Conservation (phyloP, 2,888 invertebrate genomes). For the Apodemia zela region DNA sequence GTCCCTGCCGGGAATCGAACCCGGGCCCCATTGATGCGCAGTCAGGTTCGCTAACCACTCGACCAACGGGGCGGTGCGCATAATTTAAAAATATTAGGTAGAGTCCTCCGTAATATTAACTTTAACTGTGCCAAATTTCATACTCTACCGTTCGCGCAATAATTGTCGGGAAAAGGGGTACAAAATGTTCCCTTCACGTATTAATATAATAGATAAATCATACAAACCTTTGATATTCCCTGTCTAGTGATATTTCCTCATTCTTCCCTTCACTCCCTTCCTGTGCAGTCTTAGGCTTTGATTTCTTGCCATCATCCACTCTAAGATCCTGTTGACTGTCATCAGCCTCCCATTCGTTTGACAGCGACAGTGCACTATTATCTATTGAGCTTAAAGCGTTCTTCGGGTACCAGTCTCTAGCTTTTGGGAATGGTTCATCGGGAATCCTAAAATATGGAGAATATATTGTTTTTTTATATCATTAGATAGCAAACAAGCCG, state of each 20-base stretch:
- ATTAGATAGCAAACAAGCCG: too few species aligned
- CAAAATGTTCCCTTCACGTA: too few species aligned
- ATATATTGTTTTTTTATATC: not conserved
- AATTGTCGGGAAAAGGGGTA: too few species aligned
- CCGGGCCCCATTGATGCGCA: too few species aligned
- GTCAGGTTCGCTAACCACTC: too few species aligned
- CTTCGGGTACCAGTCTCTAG: constrained; percentile 60
- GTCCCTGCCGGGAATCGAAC: too few species aligned
- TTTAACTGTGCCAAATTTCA: too few species aligned
- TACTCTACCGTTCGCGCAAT: too few species aligned
- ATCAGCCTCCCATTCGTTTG: constrained; percentile 62
- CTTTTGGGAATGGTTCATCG: constrained; percentile 40
- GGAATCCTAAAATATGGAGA: constrained; percentile 41
- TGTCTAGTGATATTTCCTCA: constrained; percentile 52
- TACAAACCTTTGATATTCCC: constrained; percentile 61
- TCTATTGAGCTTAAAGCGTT: constrained; percentile 39
- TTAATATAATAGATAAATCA: not conserved
- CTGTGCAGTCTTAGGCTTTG: not conserved
- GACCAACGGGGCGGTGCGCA: too few species aligned
- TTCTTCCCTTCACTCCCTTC: constrained; percentile 26
- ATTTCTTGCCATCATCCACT: constrained; percentile 2
- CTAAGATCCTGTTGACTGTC: constrained; percentile 41
- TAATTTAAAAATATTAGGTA: too few species aligned
- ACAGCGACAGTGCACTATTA: constrained; percentile 36
- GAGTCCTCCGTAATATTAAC: too few species aligned